Evolutionary conservation across 1,140 invertebrate species (phyloP).

Genomic region (Zaprionus lachaisei): DNA sequence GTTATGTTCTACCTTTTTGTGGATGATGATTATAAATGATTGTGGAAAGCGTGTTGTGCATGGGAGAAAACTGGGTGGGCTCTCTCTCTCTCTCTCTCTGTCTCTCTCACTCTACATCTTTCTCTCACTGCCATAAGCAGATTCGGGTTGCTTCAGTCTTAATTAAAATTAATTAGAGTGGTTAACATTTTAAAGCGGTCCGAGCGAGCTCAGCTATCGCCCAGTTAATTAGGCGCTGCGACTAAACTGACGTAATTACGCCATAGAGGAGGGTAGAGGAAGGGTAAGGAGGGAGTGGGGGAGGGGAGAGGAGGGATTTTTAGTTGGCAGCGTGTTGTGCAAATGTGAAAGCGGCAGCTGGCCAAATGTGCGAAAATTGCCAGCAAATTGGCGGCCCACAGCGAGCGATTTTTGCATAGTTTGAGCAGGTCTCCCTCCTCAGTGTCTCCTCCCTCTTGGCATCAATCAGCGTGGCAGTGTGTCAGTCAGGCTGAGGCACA

Average conservation of each 20-base stretch:
- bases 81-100: not conserved
- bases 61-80: not conserved
- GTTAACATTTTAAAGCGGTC: slow-evolving; percentile 37
- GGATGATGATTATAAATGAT: slow-evolving; percentile 49
- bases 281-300: not conserved
- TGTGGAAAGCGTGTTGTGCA: not conserved
- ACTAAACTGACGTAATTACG: slow-evolving; percentile 68
- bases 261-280: not conserved
- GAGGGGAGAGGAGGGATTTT: not conserved
- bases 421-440: slow-evolving; percentile 35
- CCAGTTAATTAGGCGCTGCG: slow-evolving; percentile 64
- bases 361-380: slow-evolving; percentile 79
- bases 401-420: slow-evolving; percentile 23
- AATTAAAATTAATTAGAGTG: slow-evolving; percentile 74
- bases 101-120: not conserved
- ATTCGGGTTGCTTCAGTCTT: slow-evolving; percentile 46
- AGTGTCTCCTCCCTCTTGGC: not conserved
- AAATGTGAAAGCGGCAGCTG: slow-evolving; percentile 78
- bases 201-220: slow-evolving; percentile 55
- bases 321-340: slow-evolving; percentile 34
- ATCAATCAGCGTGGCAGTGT: slow-evolving; percentile 32
- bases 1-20: slow-evolving; percentile 17
- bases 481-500: slow-evolving; percentile 6
- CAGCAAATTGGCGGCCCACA: slow-evolving; percentile 53
- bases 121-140: not conserved